Evolutionary conservation across 2,113 vertebrate species (phyloP), one percentile per base, ranked within the genome.

Genomic region (Emberiza fucata): DNA sequence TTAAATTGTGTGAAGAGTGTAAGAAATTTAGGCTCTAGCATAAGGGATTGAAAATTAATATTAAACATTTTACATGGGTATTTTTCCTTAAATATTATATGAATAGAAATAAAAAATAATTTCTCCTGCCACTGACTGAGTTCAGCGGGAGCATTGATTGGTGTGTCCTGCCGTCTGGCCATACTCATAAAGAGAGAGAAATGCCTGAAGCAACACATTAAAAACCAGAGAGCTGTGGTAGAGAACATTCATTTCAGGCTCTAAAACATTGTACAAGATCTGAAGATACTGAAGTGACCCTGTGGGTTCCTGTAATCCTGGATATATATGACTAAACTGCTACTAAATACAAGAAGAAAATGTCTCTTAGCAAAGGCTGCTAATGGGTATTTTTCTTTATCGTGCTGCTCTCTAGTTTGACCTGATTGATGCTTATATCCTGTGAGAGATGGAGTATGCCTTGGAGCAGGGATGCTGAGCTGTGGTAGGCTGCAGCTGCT

Each of bases 161-260:
- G 35, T 82, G 35, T 83, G 66, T 93, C 81, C 63, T 77, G 66
- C 71, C 9, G 15, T 77, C 68, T 83, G 64, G 83, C 82, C 39
- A 7, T 79, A 14, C 54, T 88, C 85, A 21, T 61, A 65, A 79
- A 89, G 54, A 73, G 31, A 69, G 54, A 91, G 47, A 95, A 86
- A 73, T 78, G 94, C 92, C 96, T 81, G 68, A 86, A 92, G 92
- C 88, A 88, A 88, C 90, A 76, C 86, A 77, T 65, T 94, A 81
- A 93, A 94, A 95, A 90, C 1, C 33, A 81, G 88, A 73, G 88
- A 69, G 44, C 64, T 66, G 31, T 63, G 54, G 75, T 85, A 77
- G 54, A 63, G 66, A 92, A 87, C 93, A 83, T 89, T 93, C 27
- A 42, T 44, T 91, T 91, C 81, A 77, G 79, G 57, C 71, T 76